Percentiles rank a stretch among this genome's conserved stretches.
Conservation (phyloP, 2,888 invertebrate genomes). For the Stenodera caucasica region DNA sequence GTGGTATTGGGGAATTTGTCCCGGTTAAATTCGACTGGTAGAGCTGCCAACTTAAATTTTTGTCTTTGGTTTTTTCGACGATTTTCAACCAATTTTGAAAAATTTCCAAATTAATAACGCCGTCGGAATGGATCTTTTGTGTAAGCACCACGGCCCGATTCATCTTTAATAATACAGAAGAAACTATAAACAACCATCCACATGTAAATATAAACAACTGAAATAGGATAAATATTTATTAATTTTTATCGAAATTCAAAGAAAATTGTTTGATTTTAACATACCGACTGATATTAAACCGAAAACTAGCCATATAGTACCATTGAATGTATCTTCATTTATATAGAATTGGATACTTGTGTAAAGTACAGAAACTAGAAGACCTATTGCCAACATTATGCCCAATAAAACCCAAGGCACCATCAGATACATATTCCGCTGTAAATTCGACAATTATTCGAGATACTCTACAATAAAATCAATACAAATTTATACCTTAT, state of each 20-base stretch:
- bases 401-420: slow-evolving; percentile 83
- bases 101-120: slow-evolving; percentile 42
- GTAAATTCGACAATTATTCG: slow-evolving; percentile 44
- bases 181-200: slow-evolving; percentile 86
- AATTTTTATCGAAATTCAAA: slow-evolving; percentile 3
- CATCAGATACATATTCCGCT: slow-evolving; percentile 82
- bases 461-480: background rate
- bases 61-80: no score
- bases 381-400: slow-evolving; percentile 74
- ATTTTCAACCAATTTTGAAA: background rate
- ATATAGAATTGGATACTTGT: slow-evolving; percentile 75
- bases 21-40: no score
- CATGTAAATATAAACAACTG: slow-evolving; percentile 77
- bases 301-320: slow-evolving; percentile 64
- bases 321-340: slow-evolving; percentile 61
- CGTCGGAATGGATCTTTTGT: slow-evolving; percentile 69
- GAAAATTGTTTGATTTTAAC: no score
- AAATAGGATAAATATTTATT: slow-evolving; percentile 47
- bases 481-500: slow-evolving; percentile 64
- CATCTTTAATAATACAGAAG: slow-evolving; percentile 70
- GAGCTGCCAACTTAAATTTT: no score
- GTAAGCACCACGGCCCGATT: slow-evolving; percentile 74
- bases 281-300: slow-evolving; percentile 66
- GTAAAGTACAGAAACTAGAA: slow-evolving; percentile 78
- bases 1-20: no score